A percentile compares a stretch with the other conserved stretches of the same genome.
Evolutionary conservation across 2,888 invertebrate species (phyloP).

Genomic region (Pyrrhosoma nymphula): DNA sequence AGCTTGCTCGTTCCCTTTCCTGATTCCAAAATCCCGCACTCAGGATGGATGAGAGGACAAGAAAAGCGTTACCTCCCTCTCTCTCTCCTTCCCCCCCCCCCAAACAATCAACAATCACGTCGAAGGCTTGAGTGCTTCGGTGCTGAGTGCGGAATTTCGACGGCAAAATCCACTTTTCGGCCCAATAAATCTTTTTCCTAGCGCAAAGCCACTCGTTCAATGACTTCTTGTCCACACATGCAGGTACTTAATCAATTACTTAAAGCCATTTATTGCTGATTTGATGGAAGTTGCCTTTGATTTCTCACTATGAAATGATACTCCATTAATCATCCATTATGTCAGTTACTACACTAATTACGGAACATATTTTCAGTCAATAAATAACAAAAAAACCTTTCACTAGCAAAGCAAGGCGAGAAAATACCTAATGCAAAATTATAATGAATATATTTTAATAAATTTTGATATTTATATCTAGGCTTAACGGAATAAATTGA

Average conservation of each 20-base stretch:
- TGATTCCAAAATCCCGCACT: not conserved
- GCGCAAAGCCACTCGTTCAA: not conserved
- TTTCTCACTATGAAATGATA: not conserved
- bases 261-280: not conserved
- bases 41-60: not conserved
- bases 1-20: not conserved
- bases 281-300: not conserved
- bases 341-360: too few relatives aligned
- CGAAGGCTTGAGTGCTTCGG: not conserved
- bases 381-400: too few relatives aligned
- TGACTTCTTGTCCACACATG: not conserved
- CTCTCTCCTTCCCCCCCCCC: too few relatives aligned
- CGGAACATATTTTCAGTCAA: too few relatives aligned
- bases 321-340: too few relatives aligned
- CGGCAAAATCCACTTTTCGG: not conserved
- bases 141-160: not conserved
- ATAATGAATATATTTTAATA: too few relatives aligned
- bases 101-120: not conserved
- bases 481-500: too few relatives aligned
- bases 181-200: not conserved
- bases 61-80: not conserved
- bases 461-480: too few relatives aligned
- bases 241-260: not conserved
- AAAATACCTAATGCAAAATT: too few relatives aligned
- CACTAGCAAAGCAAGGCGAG: too few relatives aligned